Base-by-base conservation (phyloP, 2,888 invertebrate genomes). In the Lamproptera curius region DNA sequence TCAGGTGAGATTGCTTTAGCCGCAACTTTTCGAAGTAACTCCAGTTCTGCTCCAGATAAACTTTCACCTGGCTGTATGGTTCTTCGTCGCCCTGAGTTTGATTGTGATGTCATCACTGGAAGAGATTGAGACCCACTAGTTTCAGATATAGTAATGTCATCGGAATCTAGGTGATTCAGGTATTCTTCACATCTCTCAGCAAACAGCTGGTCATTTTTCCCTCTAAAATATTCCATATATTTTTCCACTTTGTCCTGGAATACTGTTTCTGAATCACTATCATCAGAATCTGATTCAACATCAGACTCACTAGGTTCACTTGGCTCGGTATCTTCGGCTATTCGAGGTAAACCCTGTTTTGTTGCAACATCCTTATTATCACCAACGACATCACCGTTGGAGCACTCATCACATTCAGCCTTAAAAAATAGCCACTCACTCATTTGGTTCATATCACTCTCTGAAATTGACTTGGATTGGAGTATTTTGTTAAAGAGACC, bases 351-450 rank as follows among this genome's bases (percentile, higher is more conserved):
- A 2, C 83, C 86, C 54, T 87, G 85, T 55, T 88, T 88, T 51
- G 74, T 71, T 41, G 63, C 70, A 40, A 65, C 65, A 59, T 85
- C 86, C 62, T 83, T 84, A 53, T 84, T 85, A 57, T 83, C 88
- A 56, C 67, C 77, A 60, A 62, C 74, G 34, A 85, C 83, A 62
- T 91, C 91, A 53, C 77, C 85, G 53, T 90, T 91, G 38, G 94
- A 88, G 68, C 95, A 95, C 67, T 95, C 95, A 73, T 95, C 95
- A 75, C 95, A 95, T 75, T 96, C 96, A 58, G 95, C 95, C 67
- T 95, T 95, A 52, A 95, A 81, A 62, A 93, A 94, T 13, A 96
- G 80, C 96, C 96, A 96, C 58, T 94, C 93, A 65, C 94, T 88
- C 5, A 89, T 84, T 76, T 94, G 94, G 63, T 93, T 93, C 56